Conservation (phyloP, 2,113 vertebrate genomes). For the Sciurus niger region DNA sequence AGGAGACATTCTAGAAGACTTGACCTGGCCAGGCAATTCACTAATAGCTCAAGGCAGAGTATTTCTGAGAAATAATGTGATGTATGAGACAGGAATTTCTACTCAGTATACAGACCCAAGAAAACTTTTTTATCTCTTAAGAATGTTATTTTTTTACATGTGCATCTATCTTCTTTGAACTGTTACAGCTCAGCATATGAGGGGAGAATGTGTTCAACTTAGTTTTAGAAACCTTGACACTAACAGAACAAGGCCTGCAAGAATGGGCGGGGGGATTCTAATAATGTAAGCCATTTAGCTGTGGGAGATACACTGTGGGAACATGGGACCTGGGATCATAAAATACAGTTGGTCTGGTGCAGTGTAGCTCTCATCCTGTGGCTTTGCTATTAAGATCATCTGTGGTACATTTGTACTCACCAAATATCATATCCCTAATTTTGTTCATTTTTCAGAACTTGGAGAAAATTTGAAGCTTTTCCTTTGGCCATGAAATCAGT, state of each 20-base stretch:
- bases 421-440: conserved; percentile 24
- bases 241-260: conserved; percentile 20
- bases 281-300: conserved; percentile 39
- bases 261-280: conserved; percentile 1
- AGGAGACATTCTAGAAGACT: neutral
- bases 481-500: neutral
- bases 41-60: neutral
- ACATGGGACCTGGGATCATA: conserved; percentile 40
- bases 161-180: conserved; percentile 50
- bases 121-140: conserved; percentile 46
- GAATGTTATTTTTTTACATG: conserved; percentile 64
- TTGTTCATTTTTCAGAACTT: conserved; percentile 35
- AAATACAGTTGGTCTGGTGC: conserved; percentile 39
- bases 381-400: conserved; percentile 50
- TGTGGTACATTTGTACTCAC: neutral
- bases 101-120: neutral
- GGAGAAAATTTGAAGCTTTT: neutral
- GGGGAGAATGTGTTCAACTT: conserved; percentile 68
- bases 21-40: neutral
- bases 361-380: neutral
- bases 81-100: conserved; percentile 27
- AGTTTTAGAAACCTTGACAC: conserved; percentile 48
- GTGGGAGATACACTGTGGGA: neutral
- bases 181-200: neutral
- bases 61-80: conserved; percentile 50